Evolutionary conservation across 2,888 invertebrate species (phyloP).

Genomic region (Parnassius mnemosyne): DNA sequence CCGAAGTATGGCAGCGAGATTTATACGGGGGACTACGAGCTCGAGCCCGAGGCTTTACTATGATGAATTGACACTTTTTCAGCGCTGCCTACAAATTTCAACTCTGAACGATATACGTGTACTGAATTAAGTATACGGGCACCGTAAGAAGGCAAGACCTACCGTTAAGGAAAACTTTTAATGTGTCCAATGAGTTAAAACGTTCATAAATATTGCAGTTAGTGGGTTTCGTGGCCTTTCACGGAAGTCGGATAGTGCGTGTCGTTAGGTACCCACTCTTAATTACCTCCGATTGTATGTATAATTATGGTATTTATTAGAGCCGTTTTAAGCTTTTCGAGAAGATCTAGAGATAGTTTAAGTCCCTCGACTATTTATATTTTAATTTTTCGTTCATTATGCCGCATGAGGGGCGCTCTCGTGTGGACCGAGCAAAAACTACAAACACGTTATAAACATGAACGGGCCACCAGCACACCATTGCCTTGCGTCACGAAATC

Average conservation of each 20-base stretch:
- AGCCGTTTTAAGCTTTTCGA: not conserved
- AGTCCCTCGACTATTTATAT: slow-evolving; percentile 38
- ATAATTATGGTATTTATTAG: too few relatives aligned
- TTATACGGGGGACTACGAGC: slow-evolving; percentile 76
- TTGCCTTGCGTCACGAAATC: slow-evolving; percentile 71
- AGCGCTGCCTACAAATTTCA: slow-evolving; percentile 76
- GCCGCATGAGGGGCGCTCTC: slow-evolving; percentile 48
- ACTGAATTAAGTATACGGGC: slow-evolving; percentile 72
- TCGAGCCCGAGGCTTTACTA: slow-evolving; percentile 75
- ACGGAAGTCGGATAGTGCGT: slow-evolving; percentile 55
- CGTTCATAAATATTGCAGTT: slow-evolving; percentile 67
- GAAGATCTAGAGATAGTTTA: slow-evolving; percentile 20
- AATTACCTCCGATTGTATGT: too few relatives aligned
- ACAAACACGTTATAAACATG: slow-evolving; percentile 67
- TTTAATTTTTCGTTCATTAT: slow-evolving; percentile 54
- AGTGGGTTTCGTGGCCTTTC: slow-evolving; percentile 62
- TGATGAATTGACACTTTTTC: slow-evolving; percentile 81
- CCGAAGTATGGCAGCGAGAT: slow-evolving; percentile 81
- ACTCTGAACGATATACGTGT: slow-evolving; percentile 71
- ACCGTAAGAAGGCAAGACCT: slow-evolving; percentile 48
- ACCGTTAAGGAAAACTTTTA: slow-evolving; percentile 73
- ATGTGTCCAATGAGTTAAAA: slow-evolving; percentile 74
- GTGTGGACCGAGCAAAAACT: slow-evolving; percentile 57
- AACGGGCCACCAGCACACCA: slow-evolving; percentile 49
- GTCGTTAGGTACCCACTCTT: slow-evolving; percentile 15